A percentile compares a stretch with the other conserved stretches of the same genome.
These are phyloP conservation scores for Xyliphius kryptos DNA, from an alignment of 2,113 vertebrate genomes.

Conservation along the genomic window DNA sequence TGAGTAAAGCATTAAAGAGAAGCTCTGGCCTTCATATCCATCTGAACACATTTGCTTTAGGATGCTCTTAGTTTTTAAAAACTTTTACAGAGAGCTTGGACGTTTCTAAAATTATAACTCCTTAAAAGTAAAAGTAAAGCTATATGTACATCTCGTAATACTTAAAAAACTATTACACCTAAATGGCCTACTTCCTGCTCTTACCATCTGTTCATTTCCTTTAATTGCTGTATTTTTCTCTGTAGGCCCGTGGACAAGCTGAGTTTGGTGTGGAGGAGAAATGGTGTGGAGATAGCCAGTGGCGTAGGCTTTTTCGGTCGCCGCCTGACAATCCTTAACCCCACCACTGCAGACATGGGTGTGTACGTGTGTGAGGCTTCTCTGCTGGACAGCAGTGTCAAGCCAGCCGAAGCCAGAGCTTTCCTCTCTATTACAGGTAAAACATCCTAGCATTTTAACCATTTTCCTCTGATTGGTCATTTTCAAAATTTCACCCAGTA, in stretches of 20 bases:
- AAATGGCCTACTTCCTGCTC: no score
- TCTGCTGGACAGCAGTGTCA: conserved; percentile 62
- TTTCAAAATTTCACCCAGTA: no score
- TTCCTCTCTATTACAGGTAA: conserved; percentile 81
- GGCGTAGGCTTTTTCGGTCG: conserved; percentile 72
- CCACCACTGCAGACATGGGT: conserved; percentile 69
- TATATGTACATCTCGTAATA: no score
- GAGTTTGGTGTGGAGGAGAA: conserved; percentile 76
- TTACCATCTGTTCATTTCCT: no score
- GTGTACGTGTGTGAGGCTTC: conserved; percentile 80
- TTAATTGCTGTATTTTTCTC: not conserved
- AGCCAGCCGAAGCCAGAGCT: conserved; percentile 68
- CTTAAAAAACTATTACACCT: no score
- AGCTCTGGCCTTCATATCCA: conserved; percentile 25
- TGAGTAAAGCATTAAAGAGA: conserved; percentile 48
- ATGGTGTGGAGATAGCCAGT: conserved; percentile 67
- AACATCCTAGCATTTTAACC: not conserved
- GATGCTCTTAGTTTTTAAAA: no score
- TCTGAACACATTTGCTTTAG: conserved; percentile 34
- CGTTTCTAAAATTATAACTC: no score
- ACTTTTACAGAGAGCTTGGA: no score
- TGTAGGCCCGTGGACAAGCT: conserved; percentile 76
- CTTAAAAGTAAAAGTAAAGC: no score
- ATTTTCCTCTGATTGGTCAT: no score
- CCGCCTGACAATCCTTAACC: conserved; percentile 69